A percentile compares a stretch with the other conserved stretches of the same genome.
These are phyloP conservation scores for Psilanteris sp. DNA, from an alignment of 1,140 invertebrate genomes.

Conservation along the genomic window DNA sequence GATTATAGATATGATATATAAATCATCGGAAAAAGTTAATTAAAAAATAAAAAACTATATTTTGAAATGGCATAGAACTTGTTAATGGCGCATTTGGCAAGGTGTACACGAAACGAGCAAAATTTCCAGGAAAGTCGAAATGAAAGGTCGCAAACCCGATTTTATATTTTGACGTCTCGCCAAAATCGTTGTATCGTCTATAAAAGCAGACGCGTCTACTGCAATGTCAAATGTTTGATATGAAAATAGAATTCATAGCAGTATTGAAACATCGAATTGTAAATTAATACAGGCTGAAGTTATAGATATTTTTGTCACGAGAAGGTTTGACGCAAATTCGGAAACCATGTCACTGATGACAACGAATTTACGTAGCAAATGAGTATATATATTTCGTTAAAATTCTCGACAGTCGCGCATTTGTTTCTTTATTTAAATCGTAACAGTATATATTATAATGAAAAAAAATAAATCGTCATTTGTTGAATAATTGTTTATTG, in stretches of 20 bases:
- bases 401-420: too few species aligned
- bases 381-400: too few species aligned
- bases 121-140: slow-evolving; percentile 39
- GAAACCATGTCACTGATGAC: slow-evolving; percentile 15
- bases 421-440: too few species aligned
- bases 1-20: too few species aligned
- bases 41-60: slow-evolving; percentile 14
- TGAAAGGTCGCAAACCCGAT: slow-evolving; percentile 46
- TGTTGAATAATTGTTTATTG: too few species aligned
- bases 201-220: slow-evolving; percentile 35
- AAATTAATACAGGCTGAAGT: not conserved
- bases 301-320: slow-evolving; percentile 28
- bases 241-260: slow-evolving; percentile 25
- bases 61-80: slow-evolving; percentile 16
- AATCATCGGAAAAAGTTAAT: too few species aligned
- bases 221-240: not conserved
- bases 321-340: slow-evolving; percentile 8
- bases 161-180: slow-evolving; percentile 37
- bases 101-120: not conserved
- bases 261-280: not conserved
- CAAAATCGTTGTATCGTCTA: slow-evolving; percentile 38
- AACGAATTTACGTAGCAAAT: too few species aligned
- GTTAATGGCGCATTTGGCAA: slow-evolving; percentile 42
- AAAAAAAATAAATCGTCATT: too few species aligned
- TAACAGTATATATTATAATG: too few species aligned